Base-by-base conservation (phyloP, 2,113 vertebrate species). In the Leuciscus idus region DNA sequence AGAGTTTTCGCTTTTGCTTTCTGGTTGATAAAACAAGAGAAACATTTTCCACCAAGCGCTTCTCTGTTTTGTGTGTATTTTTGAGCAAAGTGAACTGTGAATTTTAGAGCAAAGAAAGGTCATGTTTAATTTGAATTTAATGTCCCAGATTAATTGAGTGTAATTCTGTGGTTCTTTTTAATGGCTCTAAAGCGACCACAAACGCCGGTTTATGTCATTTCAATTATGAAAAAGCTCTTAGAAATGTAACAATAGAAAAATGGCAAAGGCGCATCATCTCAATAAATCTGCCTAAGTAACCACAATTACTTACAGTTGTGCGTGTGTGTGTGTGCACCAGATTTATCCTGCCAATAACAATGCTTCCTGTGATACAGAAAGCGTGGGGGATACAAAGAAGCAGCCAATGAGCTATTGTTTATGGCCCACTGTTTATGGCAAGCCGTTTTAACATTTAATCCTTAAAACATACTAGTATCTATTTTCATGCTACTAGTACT, bases 331-430 rank as follows among this genome's bases (percentile, higher is more conserved):
- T 17, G 66, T 2, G 4, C 17, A 10, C 6, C 48, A 43, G 50
- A 84, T 84, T 74, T 28, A 57, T 73, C 52, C 66, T 30, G n/a
- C 5, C 50, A 61, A 30, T 48, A 84, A 43, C 83, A 73, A 76
- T 61, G 72, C n/a, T 30, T 52, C 26, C 11, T 30, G 33, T 62
- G 72, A 76, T 76, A 10, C 23, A 62, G 55, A 75, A 62, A 59
- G 68, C 11, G 33, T 46, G 12, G 17, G 72, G 39, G 48, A 48
- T 21, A 11, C 59, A 81, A 46, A 33, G 50, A 23, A 73, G 36
- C 23, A 17, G 50, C 66, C 50, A 74, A 6, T 19, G 57, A 61
- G 33, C 70, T 75, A 75, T 74, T 84, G 52, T 75, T n/a, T 77
- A 64, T 64, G 57, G n/a, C 28, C 28, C 72, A 33, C 33, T 77